Evolutionary conservation across 2,797 vertebrate species (phyloP), one percentile per base, ranked within the genome.

Genomic region (Garrulus glandarius): DNA sequence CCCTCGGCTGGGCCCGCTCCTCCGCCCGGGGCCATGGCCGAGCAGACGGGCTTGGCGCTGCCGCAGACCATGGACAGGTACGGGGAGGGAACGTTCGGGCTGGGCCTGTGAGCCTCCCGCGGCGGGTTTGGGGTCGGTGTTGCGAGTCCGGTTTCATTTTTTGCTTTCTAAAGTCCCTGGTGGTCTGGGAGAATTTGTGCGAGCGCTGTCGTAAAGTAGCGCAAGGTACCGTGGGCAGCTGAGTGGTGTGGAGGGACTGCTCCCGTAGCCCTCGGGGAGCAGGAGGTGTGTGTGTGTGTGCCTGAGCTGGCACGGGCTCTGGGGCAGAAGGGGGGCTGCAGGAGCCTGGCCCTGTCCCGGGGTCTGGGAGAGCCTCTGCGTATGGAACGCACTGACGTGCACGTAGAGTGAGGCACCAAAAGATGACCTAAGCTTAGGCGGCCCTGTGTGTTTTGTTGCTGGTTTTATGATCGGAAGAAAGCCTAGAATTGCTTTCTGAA

Each of bases 21-120:
- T 69, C 32, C 52, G 56, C 27, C 52, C 21, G n/a, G 72, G 61
- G 89, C 69, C 68, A 96, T 96, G 96, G 92, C 96, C 47, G 96
- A 96, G 57, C 95, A 96, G 90, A 90, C 96, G 41, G 96, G 96
- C 69, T 64, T 95, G 76, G 56, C 93, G 44, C 15, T 96, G 76
- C 95, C 93, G 56, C 96, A 94, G 85, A 92, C 55, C 37, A 94
- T 95, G 95, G 96, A 95, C 90, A 96, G 96, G 96, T 96, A 94
- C 5, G 75, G 59, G 47, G 26, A 47, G 23, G 23, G 44, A 34
- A 0, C 32, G 22, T 14, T 26, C 5, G 20, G 22, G 17, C 26
- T 7, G 20, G 13, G 43, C 13, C 8, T 27, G 15, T 1, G 59
- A 32, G 34, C 3, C 43, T 21, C 43, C n/a, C 6, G 37, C 56